Evolutionary conservation across 2,888 invertebrate species (phyloP).

Genomic region (Agrochola lychnidis): DNA sequence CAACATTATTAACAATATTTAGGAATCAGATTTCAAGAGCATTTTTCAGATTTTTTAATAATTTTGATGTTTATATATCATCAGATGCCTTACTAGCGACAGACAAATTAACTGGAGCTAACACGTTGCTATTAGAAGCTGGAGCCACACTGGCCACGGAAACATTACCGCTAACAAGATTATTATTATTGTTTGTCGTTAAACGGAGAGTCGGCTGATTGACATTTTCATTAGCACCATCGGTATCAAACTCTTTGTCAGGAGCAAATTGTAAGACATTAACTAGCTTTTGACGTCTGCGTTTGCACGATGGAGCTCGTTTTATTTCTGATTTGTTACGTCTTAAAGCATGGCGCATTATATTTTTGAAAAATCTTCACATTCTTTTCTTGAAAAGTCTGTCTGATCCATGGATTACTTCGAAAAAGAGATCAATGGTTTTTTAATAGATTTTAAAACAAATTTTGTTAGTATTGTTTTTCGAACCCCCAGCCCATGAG

Average conservation of each 20-base stretch:
- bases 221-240: constrained; percentile 8
- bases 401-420: constrained; percentile 12
- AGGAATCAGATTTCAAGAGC: constrained; percentile 15
- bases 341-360: too few species aligned
- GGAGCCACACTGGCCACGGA: constrained; percentile 16
- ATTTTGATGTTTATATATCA: constrained; percentile 6
- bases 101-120: constrained; percentile 8
- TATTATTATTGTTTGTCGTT: constrained; percentile 16
- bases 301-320: constrained; percentile 1
- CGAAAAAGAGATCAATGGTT: constrained; percentile 9
- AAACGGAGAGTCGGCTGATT: constrained; percentile 13
- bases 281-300: constrained; percentile 12
- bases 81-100: constrained; percentile 8
- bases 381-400: constrained; percentile 12
- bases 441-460: constrained; percentile 14
- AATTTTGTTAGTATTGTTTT: constrained; percentile 14
- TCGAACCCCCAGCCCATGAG: constrained; percentile 7
- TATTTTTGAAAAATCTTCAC: background rate
- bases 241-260: constrained; percentile 10
- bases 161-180: constrained; percentile 14
- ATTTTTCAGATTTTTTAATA: constrained; percentile 7
- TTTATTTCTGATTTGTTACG: too few species aligned
- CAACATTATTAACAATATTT: constrained; percentile 7
- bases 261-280: constrained; percentile 9
- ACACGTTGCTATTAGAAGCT: constrained; percentile 10